These are phyloP conservation scores for Dioctria rufipes DNA, from an alignment of 2,888 invertebrate genomes.

Conservation along the genomic window DNA sequence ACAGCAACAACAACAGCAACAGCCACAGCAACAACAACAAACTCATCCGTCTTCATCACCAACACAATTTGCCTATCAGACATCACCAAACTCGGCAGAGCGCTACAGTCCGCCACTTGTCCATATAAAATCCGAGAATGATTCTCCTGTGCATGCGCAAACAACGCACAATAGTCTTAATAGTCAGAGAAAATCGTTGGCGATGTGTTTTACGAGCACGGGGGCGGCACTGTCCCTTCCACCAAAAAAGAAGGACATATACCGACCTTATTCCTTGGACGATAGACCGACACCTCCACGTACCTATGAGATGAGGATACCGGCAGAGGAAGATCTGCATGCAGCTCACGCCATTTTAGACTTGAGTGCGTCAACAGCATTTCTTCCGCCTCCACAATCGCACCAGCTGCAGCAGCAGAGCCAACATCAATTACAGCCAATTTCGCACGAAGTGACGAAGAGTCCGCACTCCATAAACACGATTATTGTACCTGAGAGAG, in stretches of 20 bases:
- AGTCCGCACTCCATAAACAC: constrained; percentile 54
- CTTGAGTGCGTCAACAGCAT: constrained; percentile 87
- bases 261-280: constrained; percentile 88
- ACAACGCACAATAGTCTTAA: constrained; percentile 59
- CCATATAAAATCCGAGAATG: constrained; percentile 67
- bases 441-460: constrained; percentile 63
- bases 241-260: constrained; percentile 93
- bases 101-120: constrained; percentile 68
- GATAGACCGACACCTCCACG: constrained; percentile 75
- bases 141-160: constrained; percentile 46
- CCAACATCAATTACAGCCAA: constrained; percentile 62
- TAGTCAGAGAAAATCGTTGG: constrained; percentile 77
- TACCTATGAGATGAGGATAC: constrained; percentile 74
- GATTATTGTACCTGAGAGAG: constrained; percentile 64
- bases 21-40: constrained; percentile 37
- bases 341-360: constrained; percentile 92
- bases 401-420: constrained; percentile 68
- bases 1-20: too few species aligned
- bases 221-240: constrained; percentile 87
- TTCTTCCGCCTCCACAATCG: constrained; percentile 76
- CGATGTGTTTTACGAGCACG: constrained; percentile 90
- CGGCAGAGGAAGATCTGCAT: constrained; percentile 87
- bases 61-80: constrained; percentile 67
- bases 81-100: constrained; percentile 62
- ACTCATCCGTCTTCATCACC: constrained; percentile 69